Evolutionary conservation across 1,140 invertebrate genomes (phyloP).

Genomic region (Atopsyche davidsoni): DNA sequence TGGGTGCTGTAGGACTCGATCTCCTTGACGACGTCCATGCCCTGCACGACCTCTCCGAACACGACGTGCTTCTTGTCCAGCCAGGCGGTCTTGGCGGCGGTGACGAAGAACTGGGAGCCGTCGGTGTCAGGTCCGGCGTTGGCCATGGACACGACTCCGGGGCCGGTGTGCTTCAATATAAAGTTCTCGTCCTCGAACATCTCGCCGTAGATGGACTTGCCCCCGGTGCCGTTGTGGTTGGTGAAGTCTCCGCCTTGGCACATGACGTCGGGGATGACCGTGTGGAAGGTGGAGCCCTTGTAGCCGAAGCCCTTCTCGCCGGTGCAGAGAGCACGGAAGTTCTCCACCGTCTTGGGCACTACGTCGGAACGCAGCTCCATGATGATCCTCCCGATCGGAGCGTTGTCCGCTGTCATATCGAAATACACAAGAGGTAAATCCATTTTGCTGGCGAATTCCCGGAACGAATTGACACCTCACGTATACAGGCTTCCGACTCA

Average conservation of each 20-base stretch:
- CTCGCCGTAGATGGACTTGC: slow-evolving; percentile 71
- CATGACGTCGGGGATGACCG: slow-evolving; percentile 86
- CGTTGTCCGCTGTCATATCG: slow-evolving; percentile 61
- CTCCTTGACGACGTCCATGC: slow-evolving; percentile 74
- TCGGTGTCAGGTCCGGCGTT: slow-evolving; percentile 77
- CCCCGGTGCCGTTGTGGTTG: slow-evolving; percentile 71
- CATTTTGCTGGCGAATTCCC: slow-evolving; percentile 54
- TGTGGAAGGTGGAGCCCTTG: slow-evolving; percentile 72
- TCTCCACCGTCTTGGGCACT: slow-evolving; percentile 72
- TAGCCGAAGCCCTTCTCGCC: slow-evolving; percentile 77
- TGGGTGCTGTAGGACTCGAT: slow-evolving; percentile 65
- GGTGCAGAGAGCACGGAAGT: slow-evolving; percentile 75
- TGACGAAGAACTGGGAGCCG: slow-evolving; percentile 82
- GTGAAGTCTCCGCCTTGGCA: slow-evolving; percentile 78
- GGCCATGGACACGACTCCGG: slow-evolving; percentile 70
- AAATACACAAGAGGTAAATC: slow-evolving; percentile 62
- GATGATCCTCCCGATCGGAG: slow-evolving; percentile 60
- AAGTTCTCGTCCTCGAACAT: slow-evolving; percentile 84
- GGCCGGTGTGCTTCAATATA: slow-evolving; percentile 63
- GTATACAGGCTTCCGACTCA: slow-evolving; percentile 15
- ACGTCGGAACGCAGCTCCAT: slow-evolving; percentile 68
- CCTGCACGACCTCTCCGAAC: slow-evolving; percentile 76
- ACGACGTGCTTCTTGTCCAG: slow-evolving; percentile 81
- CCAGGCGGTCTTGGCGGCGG: slow-evolving; percentile 74
- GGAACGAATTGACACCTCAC: slow-evolving; percentile 16